A percentile compares a stretch with the other conserved stretches of the same genome.
phyloP scores from a whole-genome alignment of 2,888 invertebrate species.

The Teleiodes luculella region DNA sequence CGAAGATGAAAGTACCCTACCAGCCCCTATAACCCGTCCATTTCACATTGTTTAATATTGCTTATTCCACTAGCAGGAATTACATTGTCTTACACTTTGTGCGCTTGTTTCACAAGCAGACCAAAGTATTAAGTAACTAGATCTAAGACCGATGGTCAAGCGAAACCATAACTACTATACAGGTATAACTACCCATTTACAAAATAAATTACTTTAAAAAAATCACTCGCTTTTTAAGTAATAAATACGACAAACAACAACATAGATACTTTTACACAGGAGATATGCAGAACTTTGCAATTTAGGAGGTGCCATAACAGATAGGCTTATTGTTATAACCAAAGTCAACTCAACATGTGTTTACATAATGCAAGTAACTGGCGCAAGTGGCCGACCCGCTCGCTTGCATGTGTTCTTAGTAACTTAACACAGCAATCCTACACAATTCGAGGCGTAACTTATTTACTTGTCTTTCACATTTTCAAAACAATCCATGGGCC shows the following conservation, averaged over 20 bases:
- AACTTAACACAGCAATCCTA: not conserved
- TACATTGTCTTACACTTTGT: conserved; percentile 51
- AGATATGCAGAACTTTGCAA: conserved; percentile 20
- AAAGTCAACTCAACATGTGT: not conserved
- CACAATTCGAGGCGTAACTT: not conserved
- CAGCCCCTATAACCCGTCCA: conserved; percentile 9
- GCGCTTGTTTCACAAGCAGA: conserved; percentile 73
- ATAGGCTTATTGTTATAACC: not conserved
- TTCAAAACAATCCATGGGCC: not conserved
- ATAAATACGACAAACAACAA: conserved; percentile 70
- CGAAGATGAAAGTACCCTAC: conserved; percentile 4
- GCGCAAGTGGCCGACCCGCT: not conserved
- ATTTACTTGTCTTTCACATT: not conserved
- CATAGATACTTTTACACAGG: conserved; percentile 53
- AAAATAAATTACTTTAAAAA: conserved; percentile 70
- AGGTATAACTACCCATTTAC: conserved; percentile 57
- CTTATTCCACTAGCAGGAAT: conserved; percentile 57
- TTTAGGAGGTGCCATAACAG: conserved; percentile 19
- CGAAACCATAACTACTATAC: conserved; percentile 34
- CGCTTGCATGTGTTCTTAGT: not conserved
- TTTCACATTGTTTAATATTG: conserved; percentile 35
- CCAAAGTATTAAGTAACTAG: conserved; percentile 17
- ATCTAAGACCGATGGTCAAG: conserved; percentile 10
- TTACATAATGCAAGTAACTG: not conserved
- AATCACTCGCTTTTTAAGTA: conserved; percentile 60